Evolutionary conservation across 2,888 invertebrate species (phyloP), one percentile per base, ranked within the genome.

Genomic region (Halictus ligatus): DNA sequence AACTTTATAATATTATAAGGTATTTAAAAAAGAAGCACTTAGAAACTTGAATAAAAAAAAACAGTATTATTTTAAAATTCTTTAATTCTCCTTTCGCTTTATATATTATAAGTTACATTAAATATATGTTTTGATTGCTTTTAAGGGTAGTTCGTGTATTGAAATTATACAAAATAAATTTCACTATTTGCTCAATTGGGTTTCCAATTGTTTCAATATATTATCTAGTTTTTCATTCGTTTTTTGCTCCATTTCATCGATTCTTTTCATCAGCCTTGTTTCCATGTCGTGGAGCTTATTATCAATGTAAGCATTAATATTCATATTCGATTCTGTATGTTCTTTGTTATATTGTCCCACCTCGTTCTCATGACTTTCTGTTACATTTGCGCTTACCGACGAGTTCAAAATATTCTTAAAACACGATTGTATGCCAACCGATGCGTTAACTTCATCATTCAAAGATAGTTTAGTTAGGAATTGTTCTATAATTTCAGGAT

Each of bases 201-300:
- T 43, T 85, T 87, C 82, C 72, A 94, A 85, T 78, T 87, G 80
- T 84, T 89, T 81, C 10, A 93, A 81, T 88, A 95, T 95, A 40
- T 79, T 72, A 90, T 95, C 94, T 43, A 95, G 90, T 91, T 95
- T 95, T 82, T 92, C 84, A 87, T 93, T 94, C 35, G 92, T 95
- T 71, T 88, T 93, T 58, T 84, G 84, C 85, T 95, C 95, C 58
- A 94, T 86, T 72, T 93, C 90, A 58, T 94, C 90, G 64, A 95
- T 92, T 88, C 90, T 93, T 76, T 92, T 84, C 81, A 91, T 92
- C 35, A 95, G 77, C 90, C 89, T 93, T 76, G 84, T 84, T 81
- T 95, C 95, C 88, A 95, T 92, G 54, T 93, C 92, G 46, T 78
- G 73, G 46, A 95, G 92, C 88, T 94, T 94, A 54, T 90, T 88